Evolutionary conservation across 2,888 invertebrate species (phyloP), one percentile per base, ranked within the genome.

Genomic region (Sipha maydis): DNA sequence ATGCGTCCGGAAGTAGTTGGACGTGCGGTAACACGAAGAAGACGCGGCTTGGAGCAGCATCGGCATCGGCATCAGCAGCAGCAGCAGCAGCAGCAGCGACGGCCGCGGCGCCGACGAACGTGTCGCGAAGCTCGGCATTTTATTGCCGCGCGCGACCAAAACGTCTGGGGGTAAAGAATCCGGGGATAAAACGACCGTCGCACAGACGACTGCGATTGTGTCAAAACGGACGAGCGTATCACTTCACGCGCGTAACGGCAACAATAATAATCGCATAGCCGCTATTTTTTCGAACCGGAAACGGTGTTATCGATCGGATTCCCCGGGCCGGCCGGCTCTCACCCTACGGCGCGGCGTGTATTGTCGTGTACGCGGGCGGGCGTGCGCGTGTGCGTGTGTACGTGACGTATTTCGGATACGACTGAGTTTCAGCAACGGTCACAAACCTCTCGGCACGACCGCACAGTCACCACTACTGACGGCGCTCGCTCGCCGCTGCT

Each of bases 1-100:
- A 48, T 82, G 88, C 41, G 88, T 82, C 41, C 88, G 88, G 75
- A 88, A 88, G 82, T 88, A 88, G 48, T 88, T 88, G 88, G 88
- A 82, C 48, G 88, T 88, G n/a, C 88, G 80, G 75, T 82, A 88
- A 76, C 88, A 88, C 61, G 77, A 69, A 8, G 34, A 4, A n/a
- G 75, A 41, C 41, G 83, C 19, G 19, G 82, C n/a, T 0, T 28
- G 38, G 1, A 25, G 21, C 41, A 54, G 48, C 28, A 28, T 14
- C 77, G 31, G 75, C 56, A 11, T 17, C 83, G 34, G 28, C 31
- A 19, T 19, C 1, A 19, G 25, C 56, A 9, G 80, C 25, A n/a
- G 54, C 28, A 38, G 71, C 85, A n/a, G 21, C 54, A 11, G 38
- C 21, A n/a, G n/a, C n/a, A n/a, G n/a, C n/a, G n/a, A n/a, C n/a